A percentile compares a stretch with the other conserved stretches of the same genome.
phyloP scores from a whole-genome alignment of 2,888 invertebrate species.

The Pollenia angustigena region DNA sequence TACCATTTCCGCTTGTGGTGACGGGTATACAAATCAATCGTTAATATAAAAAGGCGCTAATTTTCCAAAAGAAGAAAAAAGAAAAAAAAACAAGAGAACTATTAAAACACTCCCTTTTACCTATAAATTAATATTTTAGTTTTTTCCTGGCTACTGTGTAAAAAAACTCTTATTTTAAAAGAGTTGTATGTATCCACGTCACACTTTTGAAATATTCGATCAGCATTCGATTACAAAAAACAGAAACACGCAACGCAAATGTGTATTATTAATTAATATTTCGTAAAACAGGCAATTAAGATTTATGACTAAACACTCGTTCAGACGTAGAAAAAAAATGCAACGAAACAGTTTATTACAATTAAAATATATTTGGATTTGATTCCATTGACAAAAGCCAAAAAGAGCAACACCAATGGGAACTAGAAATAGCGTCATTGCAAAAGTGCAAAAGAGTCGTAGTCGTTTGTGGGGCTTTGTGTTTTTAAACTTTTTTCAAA shows the following conservation, averaged over 20 bases:
- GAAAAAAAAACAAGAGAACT: no score
- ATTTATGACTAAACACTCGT: constrained; percentile 14
- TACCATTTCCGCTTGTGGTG: no score
- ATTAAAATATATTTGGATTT: constrained; percentile 8
- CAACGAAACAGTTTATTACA: background rate
- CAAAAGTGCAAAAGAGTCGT: background rate
- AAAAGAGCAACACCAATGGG: background rate
- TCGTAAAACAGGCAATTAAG: constrained; percentile 12
- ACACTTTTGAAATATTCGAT: constrained; percentile 5
- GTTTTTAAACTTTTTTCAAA: background rate
- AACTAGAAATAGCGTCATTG: background rate
- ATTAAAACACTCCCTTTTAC: no score
- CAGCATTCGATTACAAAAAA: constrained; percentile 20
- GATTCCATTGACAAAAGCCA: no score
- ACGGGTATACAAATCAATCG: no score
- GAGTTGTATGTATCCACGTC: background rate
- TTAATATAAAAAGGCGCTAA: no score
- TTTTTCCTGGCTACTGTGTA: background rate
- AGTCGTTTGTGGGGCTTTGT: background rate
- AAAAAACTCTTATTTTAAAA: background rate
- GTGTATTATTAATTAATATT: constrained; percentile 33
- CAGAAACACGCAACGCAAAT: constrained; percentile 3
- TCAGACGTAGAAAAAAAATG: background rate
- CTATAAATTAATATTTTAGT: no score
- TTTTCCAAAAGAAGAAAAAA: no score